Conservation (phyloP, 1,140 invertebrate species). For the Drosophila lini region DNA sequence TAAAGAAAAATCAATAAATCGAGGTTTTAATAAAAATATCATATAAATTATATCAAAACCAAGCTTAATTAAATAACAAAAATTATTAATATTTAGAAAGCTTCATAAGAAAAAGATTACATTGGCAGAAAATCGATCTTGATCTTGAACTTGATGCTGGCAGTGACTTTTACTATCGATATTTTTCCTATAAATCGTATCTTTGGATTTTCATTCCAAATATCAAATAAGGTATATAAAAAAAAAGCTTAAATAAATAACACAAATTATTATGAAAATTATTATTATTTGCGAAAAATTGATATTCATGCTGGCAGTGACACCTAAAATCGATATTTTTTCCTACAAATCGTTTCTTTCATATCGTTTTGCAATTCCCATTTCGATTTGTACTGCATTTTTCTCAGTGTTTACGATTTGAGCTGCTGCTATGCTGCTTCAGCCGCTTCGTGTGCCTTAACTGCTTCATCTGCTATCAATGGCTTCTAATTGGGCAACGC, state of each 20-base stretch:
- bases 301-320: not conserved
- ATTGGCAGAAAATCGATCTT: no score
- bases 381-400: not conserved
- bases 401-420: not conserved
- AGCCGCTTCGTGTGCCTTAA: not conserved
- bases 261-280: no score
- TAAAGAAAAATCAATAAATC: no score
- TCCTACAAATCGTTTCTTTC: not conserved
- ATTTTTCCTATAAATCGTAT: not conserved
- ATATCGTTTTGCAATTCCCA: not conserved
- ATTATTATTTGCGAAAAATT: no score
- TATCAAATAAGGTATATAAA: no score
- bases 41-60: no score
- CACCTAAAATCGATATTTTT: not conserved
- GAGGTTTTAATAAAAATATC: no score
- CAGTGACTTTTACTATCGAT: no score
- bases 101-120: not conserved
- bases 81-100: not conserved
- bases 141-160: no score
- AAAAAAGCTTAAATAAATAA: no score
- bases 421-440: slow-evolving; percentile 16
- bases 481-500: slow-evolving; percentile 55
- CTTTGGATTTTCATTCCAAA: no score
- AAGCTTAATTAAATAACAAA: not conserved
- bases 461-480: slow-evolving; percentile 36